phyloP scores from a whole-genome alignment of 2,888 invertebrate species.

The Callosobruchus maculatus region DNA sequence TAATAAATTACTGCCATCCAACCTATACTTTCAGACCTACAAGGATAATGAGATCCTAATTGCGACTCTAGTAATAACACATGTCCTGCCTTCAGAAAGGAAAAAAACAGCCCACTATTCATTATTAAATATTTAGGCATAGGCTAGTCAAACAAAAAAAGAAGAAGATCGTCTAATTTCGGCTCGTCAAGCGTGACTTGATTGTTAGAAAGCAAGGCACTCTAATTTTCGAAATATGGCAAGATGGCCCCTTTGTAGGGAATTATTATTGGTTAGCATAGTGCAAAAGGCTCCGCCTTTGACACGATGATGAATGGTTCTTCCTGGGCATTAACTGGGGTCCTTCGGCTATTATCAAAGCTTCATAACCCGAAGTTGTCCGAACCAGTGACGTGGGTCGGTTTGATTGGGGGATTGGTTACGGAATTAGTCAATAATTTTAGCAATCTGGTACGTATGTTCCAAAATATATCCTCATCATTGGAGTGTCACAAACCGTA shows the following conservation, averaged over 20 bases:
- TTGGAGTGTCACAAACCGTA: too few relatives aligned
- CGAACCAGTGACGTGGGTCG: background rate
- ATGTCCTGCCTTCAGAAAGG: background rate
- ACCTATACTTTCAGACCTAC: background rate
- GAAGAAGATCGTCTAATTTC: background rate
- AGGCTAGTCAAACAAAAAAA: background rate
- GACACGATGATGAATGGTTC: conserved; percentile 58
- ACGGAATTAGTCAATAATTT: too few relatives aligned
- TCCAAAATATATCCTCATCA: too few relatives aligned
- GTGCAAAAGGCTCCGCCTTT: conserved; percentile 58
- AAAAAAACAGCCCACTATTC: background rate
- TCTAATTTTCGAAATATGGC: conserved; percentile 34
- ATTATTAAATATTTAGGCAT: background rate
- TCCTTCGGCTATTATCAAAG: conserved; percentile 27
- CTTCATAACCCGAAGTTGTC: conserved; percentile 16
- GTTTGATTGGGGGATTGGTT: background rate
- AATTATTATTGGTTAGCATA: conserved; percentile 60
- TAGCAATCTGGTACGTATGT: too few relatives aligned
- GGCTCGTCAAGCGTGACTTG: background rate
- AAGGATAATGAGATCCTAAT: background rate
- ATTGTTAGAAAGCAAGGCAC: background rate
- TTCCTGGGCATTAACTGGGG: conserved; percentile 42
- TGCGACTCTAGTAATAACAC: background rate
- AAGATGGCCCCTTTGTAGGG: conserved; percentile 56
- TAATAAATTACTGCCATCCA: background rate